phyloP scores from a whole-genome alignment of 2,113 vertebrate species.

The Formicarius rufipectus region DNA sequence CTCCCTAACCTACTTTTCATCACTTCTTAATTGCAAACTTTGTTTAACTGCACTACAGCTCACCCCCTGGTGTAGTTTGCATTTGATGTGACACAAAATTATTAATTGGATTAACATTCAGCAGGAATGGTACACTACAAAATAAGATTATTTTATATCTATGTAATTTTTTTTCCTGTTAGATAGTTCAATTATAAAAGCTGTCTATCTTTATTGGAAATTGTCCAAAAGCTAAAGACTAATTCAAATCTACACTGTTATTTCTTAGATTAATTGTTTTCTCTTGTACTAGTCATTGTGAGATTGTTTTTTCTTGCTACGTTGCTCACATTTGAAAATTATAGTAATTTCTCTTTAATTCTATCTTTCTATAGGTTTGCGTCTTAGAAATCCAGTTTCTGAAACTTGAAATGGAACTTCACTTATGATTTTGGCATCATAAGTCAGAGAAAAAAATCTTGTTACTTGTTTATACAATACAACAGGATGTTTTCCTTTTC shows the following conservation, averaged over 20 bases:
- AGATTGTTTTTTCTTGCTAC: neutral
- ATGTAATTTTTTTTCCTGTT: neutral
- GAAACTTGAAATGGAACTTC: neutral
- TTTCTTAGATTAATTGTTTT: neutral
- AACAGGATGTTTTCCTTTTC: neutral
- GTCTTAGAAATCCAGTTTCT: neutral
- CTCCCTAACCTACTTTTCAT: neutral
- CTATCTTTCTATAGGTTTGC: neutral
- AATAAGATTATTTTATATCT: neutral
- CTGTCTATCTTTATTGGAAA: neutral
- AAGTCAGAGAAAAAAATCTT: neutral
- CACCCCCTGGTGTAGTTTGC: neutral
- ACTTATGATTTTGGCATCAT: neutral
- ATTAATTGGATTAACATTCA: neutral
- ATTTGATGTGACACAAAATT: rapidly evolving
- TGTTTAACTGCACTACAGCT: neutral
- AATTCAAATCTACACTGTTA: neutral
- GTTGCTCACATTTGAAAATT: neutral
- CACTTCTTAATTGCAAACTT: neutral
- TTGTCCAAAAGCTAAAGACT: neutral
- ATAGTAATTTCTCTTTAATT: neutral
- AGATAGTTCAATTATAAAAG: neutral
- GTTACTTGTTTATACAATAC: neutral
- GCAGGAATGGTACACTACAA: neutral
- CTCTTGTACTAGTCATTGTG: neutral